phyloP scores from a whole-genome alignment of 2,797 vertebrate genomes.

The Acanthiza pusilla region DNA sequence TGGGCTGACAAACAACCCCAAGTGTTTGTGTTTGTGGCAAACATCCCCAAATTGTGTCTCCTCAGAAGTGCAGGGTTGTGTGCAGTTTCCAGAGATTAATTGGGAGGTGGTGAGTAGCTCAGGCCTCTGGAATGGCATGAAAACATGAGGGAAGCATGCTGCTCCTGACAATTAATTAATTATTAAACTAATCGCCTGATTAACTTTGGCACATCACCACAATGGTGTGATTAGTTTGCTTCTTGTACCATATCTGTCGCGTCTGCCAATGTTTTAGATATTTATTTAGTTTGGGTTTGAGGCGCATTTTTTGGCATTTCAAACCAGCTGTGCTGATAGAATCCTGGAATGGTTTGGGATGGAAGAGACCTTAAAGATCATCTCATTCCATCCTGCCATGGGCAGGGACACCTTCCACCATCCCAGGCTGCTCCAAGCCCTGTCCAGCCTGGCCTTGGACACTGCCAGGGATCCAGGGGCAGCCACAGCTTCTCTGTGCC shows the following conservation, averaged over 20 bases:
- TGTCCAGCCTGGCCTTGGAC: fast-evolving
- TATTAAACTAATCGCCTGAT: not conserved
- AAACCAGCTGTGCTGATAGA: not conserved
- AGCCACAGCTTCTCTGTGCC: not conserved
- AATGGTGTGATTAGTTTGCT: not conserved
- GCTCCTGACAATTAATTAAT: not conserved
- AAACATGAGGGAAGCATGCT: not conserved
- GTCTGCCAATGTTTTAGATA: not conserved
- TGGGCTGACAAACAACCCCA: not conserved
- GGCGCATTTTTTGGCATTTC: not conserved
- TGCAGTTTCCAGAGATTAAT: not conserved
- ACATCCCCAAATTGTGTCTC: too few relatives aligned
- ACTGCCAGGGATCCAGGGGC: not conserved
- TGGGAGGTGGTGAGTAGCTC: not conserved
- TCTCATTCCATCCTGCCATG: not conserved
- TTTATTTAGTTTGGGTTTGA: not conserved
- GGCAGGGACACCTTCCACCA: not conserved
- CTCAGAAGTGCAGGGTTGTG: not conserved
- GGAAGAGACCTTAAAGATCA: not conserved
- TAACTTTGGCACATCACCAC: not conserved
- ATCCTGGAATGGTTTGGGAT: not conserved
- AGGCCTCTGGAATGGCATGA: not conserved
- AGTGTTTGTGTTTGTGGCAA: too few relatives aligned
- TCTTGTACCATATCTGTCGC: fast-evolving
- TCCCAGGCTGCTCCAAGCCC: fast-evolving